Evolutionary conservation across 2,888 invertebrate genomes (phyloP).

Genomic region (Alsophila aescularia): DNA sequence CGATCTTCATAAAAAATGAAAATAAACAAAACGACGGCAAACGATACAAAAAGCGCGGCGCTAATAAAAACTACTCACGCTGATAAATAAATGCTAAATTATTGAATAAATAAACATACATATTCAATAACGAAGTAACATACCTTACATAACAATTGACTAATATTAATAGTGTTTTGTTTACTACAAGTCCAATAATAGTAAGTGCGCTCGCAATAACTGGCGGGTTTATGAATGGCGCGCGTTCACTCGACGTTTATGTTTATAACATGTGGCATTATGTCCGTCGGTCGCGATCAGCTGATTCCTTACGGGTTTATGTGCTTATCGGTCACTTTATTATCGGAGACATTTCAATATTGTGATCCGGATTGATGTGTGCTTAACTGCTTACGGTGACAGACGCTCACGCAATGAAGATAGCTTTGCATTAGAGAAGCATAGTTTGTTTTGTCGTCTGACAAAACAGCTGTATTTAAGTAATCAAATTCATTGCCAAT

Average conservation of each 20-base stretch:
- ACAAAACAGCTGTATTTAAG: too few relatives aligned
- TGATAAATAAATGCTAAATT: slow-evolving; percentile 37
- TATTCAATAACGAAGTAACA: slow-evolving; percentile 32
- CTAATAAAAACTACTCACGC: slow-evolving; percentile 24
- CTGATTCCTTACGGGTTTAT: slow-evolving; percentile 33
- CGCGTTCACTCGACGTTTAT: slow-evolving; percentile 53
- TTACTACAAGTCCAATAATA: slow-evolving; percentile 62
- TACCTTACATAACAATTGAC: slow-evolving; percentile 39
- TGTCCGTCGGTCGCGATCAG: slow-evolving; percentile 29
- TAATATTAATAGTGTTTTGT: slow-evolving; percentile 53
- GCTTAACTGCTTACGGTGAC: neutral
- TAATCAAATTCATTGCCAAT: too few relatives aligned
- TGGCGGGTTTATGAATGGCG: slow-evolving; percentile 70
- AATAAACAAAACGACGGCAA: slow-evolving; percentile 21
- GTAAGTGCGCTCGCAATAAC: slow-evolving; percentile 57
- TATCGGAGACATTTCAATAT: slow-evolving; percentile 7
- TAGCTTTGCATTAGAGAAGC: too few relatives aligned
- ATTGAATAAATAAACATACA: slow-evolving; percentile 38
- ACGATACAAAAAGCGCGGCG: slow-evolving; percentile 14
- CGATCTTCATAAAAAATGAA: slow-evolving; percentile 31
- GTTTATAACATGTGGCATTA: slow-evolving; percentile 55
- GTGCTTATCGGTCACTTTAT: slow-evolving; percentile 26
- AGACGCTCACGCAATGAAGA: neutral
- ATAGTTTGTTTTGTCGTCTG: too few relatives aligned
- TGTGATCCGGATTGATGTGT: slow-evolving; percentile 7